A percentile compares a stretch with the other conserved stretches of the same genome.
These are phyloP conservation scores for Philopotamus ludificatus DNA, from an alignment of 1,140 invertebrate genomes.

Conservation along the genomic window DNA sequence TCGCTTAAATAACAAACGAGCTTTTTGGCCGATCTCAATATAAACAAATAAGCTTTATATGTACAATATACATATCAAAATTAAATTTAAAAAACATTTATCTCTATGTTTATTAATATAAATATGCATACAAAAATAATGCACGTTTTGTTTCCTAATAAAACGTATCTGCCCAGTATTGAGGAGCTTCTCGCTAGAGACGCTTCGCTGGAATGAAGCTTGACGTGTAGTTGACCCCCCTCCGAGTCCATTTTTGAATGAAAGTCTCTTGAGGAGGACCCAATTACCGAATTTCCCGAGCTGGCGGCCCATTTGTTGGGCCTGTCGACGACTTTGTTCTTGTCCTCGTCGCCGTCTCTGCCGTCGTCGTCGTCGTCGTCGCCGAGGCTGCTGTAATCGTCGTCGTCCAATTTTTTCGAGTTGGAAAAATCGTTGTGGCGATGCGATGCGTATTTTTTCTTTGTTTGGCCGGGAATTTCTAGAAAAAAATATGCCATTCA, in stretches of 20 bases:
- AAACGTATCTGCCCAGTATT: neutral
- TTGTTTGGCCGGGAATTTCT: conserved; percentile 37
- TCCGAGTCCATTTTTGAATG: conserved; percentile 27
- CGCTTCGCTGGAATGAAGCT: conserved; percentile 4
- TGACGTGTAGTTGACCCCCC: conserved; percentile 18
- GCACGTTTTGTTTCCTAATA: conserved; percentile 1
- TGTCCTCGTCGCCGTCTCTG: conserved; percentile 12
- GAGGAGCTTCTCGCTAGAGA: neutral
- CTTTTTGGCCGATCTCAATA: neutral
- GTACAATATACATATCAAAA: neutral
- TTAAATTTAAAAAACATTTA: neutral
- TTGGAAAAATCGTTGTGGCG: conserved; percentile 10
- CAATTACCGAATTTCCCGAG: conserved; percentile 33
- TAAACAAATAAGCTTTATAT: conserved; percentile 1
- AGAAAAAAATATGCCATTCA: conserved; percentile 8
- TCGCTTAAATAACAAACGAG: neutral
- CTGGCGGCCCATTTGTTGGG: conserved; percentile 34
- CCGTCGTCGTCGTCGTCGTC: conserved; percentile 17
- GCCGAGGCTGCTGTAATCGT: conserved; percentile 31
- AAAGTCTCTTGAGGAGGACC: conserved; percentile 15
- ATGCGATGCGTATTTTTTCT: neutral
- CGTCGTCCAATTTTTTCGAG: conserved; percentile 18
- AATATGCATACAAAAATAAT: neutral
- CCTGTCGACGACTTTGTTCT: conserved; percentile 31
- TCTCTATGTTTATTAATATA: neutral